phyloP scores from a whole-genome alignment of 2,888 invertebrate genomes.

The Torymus auratus region DNA sequence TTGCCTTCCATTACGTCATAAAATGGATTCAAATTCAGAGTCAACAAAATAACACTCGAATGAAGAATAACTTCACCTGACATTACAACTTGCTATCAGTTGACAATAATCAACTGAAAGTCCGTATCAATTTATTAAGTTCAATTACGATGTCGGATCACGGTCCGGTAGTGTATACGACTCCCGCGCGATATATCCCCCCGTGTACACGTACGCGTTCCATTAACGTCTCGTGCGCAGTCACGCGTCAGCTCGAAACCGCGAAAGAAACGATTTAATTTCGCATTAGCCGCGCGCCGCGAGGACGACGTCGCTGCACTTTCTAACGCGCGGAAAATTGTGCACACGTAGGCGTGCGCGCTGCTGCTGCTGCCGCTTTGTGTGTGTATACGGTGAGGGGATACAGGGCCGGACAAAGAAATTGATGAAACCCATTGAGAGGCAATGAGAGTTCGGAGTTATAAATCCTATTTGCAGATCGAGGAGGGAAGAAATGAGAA shows the following conservation, averaged over 20 bases:
- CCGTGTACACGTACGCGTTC: no score
- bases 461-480: conserved; percentile 1
- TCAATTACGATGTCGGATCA: no score
- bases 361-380: neutral
- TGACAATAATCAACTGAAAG: no score
- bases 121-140: no score
- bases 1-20: no score
- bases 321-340: conserved; percentile 44
- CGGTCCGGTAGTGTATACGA: no score
- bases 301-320: conserved; percentile 28
- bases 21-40: no score
- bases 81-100: no score
- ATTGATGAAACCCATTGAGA: conserved; percentile 40
- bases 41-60: no score
- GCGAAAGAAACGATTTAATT: conserved; percentile 55
- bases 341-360: neutral
- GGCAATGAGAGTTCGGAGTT: conserved; percentile 24
- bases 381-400: neutral
- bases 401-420: conserved; percentile 36
- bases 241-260: neutral
- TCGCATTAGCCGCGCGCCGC: conserved; percentile 15
- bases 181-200: no score
- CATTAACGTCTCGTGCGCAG: conserved; percentile 37
- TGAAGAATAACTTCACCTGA: no score
- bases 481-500: no score